Base-by-base conservation (phyloP, 2,797 vertebrate species). In the Sitta carolinensis region DNA sequence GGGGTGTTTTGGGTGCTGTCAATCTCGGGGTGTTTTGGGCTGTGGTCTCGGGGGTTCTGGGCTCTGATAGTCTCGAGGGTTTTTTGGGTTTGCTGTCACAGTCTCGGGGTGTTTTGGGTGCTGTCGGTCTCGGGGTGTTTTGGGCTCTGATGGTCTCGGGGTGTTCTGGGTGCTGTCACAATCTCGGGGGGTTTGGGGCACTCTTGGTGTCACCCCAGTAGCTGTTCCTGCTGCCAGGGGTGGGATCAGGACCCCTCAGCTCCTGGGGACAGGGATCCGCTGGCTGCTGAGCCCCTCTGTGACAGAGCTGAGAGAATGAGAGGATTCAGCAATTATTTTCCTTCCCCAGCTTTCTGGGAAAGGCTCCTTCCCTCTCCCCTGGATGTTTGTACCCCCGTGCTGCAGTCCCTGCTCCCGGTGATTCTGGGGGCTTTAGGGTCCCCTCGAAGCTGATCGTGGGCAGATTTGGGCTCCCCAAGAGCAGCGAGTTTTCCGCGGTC, bases 361-460 rank as follows among this genome's bases (percentile, higher is more conserved):
- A 26, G 20, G 34, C 20, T 77, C 23, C 25, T 47, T 63, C 1
- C 0, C 34, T 58, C 25, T 29, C 25, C 1, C 20, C 5, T 0
- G 62, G 22, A 2, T 5, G 4, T 5, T 55, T 29, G 22, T 38
- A 2, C 8, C 22, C 38, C 38, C 0, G 6, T 0, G 3, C 43
- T 3, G 38, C 40, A 12, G 27, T 5, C 59, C 34, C 62, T 0
- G 7, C 16, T 2, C 21, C 10, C 54, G 3, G 19, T 4, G 72
- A 11, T 36, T 3, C 12, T 9, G 9, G 29, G 14, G 10, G 3
- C 18, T 78, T 51, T 10, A 2, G 36, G 11, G 15, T 17, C 7
- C 1, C 9, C 2, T 3, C 2, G 36, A 10, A 34, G 26, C 34
- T 15, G 13, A 2, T 4, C 4, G 0, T 0, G 9, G 10, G 11